Evolutionary conservation across 2,888 invertebrate species (phyloP), one percentile per base, ranked within the genome.

Genomic region (Tipula helvola): DNA sequence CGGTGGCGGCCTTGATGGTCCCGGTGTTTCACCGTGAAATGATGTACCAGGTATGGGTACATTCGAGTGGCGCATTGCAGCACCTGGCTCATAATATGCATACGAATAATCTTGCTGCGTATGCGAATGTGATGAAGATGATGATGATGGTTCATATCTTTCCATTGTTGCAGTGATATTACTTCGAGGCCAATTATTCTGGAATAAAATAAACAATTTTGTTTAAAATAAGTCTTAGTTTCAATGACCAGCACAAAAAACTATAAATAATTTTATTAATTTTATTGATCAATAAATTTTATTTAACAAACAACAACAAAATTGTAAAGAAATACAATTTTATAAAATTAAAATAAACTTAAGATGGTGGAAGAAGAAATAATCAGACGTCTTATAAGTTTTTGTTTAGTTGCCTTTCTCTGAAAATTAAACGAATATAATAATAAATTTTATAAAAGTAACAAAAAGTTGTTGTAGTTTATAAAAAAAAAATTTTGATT

Each of bases 31-130:
- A 88, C 93, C 92, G 16, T 41, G 57, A 16, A 18, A 36, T 16
- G 36, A 86, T 16, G 52, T 86, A 16, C 52, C 86, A 52, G 94
- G 94, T 91, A 93, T 93, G 52, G 95, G 95, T 89, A 95, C 93
- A 89, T 95, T 94, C 87, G 94, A 94, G 89, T 93, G 93, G 87
- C 93, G 92, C 89, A 93, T 93, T 87, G 93, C 93, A 7, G 94
- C 93, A 1, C 94, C 94, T 0, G 94, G 94, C 89, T 96, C 96
- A 90, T 96, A 96, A 90, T 96, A 96, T 28, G 96, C 96, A 90
- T 96, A 96, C 13, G 96, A 95, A 91, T 96, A 96, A 90, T 96
- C 96, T 87, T 91, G 91, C 86, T 91, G 91, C 16, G 88, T 87
- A 87, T 90, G 89, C 88, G 92, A 92, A 86, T 90, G 87, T 88